phyloP scores from a whole-genome alignment of 1,140 invertebrate species.

The Diorhabda carinulata region DNA sequence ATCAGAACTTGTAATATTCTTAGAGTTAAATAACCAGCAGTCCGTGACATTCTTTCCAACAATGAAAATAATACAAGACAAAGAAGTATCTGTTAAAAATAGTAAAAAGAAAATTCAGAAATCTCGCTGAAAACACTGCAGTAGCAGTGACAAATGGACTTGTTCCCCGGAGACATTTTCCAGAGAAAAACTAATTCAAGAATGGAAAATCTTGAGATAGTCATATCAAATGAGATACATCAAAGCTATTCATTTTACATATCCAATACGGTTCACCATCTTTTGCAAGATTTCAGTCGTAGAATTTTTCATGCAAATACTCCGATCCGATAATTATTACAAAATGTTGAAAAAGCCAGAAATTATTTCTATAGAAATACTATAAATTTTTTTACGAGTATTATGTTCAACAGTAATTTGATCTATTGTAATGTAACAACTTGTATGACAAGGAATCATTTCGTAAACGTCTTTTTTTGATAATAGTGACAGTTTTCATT shows the following conservation, averaged over 20 bases:
- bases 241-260: constrained; percentile 1
- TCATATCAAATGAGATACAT: background rate
- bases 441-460: too few species aligned
- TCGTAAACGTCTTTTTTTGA: too few species aligned
- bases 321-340: too few species aligned
- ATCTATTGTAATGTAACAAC: too few species aligned
- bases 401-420: too few species aligned
- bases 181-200: constrained; percentile 1
- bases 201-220: background rate
- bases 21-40: background rate
- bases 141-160: background rate
- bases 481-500: too few species aligned
- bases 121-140: background rate
- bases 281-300: too few species aligned
- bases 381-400: too few species aligned
- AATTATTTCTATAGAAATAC: too few species aligned
- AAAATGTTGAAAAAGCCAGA: too few species aligned
- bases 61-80: constrained; percentile 3
- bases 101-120: background rate
- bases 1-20: background rate
- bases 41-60: background rate
- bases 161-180: background rate
- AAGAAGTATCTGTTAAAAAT: background rate
- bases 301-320: too few species aligned
- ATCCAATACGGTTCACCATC: background rate